Base-by-base conservation (phyloP, 1,140 invertebrate species). In the Chrysopa pallens region DNA sequence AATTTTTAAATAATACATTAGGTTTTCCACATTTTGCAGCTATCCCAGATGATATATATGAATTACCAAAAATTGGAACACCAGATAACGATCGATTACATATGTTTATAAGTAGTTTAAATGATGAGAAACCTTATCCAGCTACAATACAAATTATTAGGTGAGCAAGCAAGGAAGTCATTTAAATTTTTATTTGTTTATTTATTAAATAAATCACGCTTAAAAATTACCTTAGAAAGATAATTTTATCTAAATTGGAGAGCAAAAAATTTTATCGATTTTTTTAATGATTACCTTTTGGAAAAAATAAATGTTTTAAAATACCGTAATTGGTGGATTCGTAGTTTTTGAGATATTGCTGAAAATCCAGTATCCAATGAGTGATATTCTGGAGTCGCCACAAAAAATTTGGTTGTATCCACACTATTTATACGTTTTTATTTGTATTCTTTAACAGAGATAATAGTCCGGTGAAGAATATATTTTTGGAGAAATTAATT, bases 401-500 rank as follows among this genome's bases (percentile, higher is more conserved):
- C n/a, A n/a, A n/a, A n/a, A n/a, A n/a, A n/a, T n/a, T n/a, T n/a
- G n/a, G n/a, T n/a, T n/a, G n/a, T n/a, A n/a, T n/a, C n/a, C n/a
- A n/a, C n/a, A n/a, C n/a, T n/a, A n/a, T n/a, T n/a, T n/a, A n/a
- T n/a, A n/a, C n/a, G n/a, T n/a, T 35, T 43, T 38, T 46, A 38
- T 41, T 12, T 15, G 27, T 49, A 44, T 50, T 39, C 48, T 42
- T 55, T 66, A 71, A 31, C 55, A 84, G 92, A 57, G 93, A 98
- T 55, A 93, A 93, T 60, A 87, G 87, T 56, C 81, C 80, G 44
- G 72, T 77, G 38, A 72, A 85, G 47, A 70, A 72, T 35, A 57
- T 79, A 44, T 96, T 98, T 63, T 76, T 88, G 15, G 86, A 94
- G 49, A 76, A 79, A 49, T 70, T 98, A 51, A 72, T 96, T 17